Conservation (phyloP, 2,888 invertebrate genomes). For the Eupeodes luniger region DNA sequence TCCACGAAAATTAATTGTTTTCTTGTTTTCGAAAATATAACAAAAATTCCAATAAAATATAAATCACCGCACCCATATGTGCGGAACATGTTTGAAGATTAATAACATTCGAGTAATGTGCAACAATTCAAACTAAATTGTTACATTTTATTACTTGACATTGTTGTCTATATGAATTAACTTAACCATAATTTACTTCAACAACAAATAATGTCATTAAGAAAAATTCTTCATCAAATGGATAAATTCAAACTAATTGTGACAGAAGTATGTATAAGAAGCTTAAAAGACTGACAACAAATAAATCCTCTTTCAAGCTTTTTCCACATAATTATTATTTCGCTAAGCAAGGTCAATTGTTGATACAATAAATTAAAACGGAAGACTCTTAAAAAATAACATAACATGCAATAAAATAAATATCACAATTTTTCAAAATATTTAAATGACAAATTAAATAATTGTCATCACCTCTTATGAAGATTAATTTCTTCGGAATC, state of each 20-base stretch:
- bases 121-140: neutral
- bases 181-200: neutral
- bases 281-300: neutral
- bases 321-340: too few relatives aligned
- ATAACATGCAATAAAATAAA: neutral
- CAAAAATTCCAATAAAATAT: neutral
- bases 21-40: neutral
- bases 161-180: neutral
- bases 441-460: neutral
- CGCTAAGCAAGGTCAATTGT: neutral
- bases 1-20: neutral
- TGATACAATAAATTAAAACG: too few relatives aligned
- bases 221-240: neutral
- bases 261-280: neutral
- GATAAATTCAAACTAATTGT: neutral
- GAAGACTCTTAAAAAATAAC: neutral
- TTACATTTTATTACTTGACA: neutral
- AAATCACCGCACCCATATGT: neutral
- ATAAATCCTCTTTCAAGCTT: too few relatives aligned
- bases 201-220: neutral
- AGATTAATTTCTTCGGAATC: neutral
- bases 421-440: neutral
- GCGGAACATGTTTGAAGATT: conserved; percentile 26
- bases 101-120: neutral
- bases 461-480: neutral